phyloP scores from a whole-genome alignment of 2,797 vertebrate genomes.

The Macropus fuliginosus region DNA sequence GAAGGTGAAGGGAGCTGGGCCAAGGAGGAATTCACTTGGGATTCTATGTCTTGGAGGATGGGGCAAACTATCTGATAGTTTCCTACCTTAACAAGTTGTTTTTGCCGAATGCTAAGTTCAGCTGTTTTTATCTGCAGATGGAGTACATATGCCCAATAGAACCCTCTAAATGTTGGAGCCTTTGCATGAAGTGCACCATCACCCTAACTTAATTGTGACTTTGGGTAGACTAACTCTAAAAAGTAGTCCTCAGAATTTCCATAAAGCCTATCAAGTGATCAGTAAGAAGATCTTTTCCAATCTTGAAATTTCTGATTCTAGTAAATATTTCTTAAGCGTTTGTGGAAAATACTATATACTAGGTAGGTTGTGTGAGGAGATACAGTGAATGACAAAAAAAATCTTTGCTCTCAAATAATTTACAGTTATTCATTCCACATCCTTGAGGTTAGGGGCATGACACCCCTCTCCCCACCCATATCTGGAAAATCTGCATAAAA shows the following conservation, averaged over 20 bases:
- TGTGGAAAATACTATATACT: background rate
- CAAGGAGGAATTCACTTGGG: background rate
- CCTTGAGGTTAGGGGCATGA: too few relatives aligned
- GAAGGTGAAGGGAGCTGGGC: background rate
- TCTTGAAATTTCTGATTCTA: slow-evolving; percentile 5
- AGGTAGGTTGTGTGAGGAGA: too few relatives aligned
- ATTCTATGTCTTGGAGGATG: background rate
- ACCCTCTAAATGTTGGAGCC: background rate
- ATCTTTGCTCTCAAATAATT: background rate
- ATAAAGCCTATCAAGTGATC: background rate
- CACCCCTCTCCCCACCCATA: background rate
- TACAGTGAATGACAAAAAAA: too few relatives aligned
- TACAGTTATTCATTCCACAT: background rate
- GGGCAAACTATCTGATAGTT: background rate
- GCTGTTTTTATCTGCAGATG: background rate
- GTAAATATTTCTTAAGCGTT: background rate
- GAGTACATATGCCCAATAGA: background rate
- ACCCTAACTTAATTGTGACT: background rate
- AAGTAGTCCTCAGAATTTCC: background rate
- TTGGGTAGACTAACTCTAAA: background rate
- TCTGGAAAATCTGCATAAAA: background rate
- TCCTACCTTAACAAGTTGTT: background rate
- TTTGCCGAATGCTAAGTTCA: background rate
- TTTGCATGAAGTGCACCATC: background rate
- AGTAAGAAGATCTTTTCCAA: background rate